These are phyloP conservation scores for Pseudoips prasinana DNA, from an alignment of 2,888 invertebrate genomes.

Conservation along the genomic window DNA sequence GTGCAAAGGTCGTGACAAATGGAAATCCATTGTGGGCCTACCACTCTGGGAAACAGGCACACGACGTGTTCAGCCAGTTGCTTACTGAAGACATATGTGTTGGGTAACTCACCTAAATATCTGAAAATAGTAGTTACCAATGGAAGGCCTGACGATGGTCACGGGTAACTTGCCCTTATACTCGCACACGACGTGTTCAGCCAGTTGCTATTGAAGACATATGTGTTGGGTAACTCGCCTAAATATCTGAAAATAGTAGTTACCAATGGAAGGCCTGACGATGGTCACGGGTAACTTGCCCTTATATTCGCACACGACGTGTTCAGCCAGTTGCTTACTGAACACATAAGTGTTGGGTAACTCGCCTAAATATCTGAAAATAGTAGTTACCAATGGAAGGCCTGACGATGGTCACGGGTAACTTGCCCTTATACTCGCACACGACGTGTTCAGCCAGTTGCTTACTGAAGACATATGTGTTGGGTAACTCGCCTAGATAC, in stretches of 20 bases:
- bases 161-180: conserved; percentile 85
- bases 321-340: conserved; percentile 93
- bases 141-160: conserved; percentile 92
- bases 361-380: conserved; percentile 77
- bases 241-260: conserved; percentile 77
- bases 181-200: conserved; percentile 90
- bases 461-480: conserved; percentile 96
- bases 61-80: conserved; percentile 93
- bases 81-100: conserved; percentile 96
- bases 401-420: conserved; percentile 90
- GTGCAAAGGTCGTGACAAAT: conserved; percentile 89
- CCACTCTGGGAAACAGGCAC: conserved; percentile 82
- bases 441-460: conserved; percentile 92
- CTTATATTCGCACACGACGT: conserved; percentile 86
- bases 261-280: conserved; percentile 94
- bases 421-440: conserved; percentile 82
- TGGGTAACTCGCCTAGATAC: conserved; percentile 84
- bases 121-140: conserved; percentile 86
- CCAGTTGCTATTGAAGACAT: conserved; percentile 93
- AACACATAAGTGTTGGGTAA: conserved; percentile 96
- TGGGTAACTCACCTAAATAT: conserved; percentile 86
- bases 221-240: conserved; percentile 91
- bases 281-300: conserved; percentile 88
- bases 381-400: conserved; percentile 94
- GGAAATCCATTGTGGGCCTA: conserved; percentile 92